Conservation (phyloP, 2,113 vertebrate genomes). For the Dicentrarchus labrax region DNA sequence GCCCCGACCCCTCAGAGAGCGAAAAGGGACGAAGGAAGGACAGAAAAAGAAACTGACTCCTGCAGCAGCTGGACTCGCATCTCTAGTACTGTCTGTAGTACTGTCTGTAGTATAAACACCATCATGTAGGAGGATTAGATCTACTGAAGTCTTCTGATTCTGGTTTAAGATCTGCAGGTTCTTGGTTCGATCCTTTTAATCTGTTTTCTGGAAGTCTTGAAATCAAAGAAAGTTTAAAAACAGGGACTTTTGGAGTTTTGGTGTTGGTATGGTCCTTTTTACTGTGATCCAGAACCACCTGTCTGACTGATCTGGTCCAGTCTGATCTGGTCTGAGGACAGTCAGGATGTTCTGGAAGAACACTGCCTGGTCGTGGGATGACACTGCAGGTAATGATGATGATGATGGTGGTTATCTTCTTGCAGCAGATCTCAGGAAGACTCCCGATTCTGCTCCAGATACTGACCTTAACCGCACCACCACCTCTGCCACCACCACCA, state of each 20-base stretch:
- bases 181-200: background rate
- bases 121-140: too few species aligned
- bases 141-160: background rate
- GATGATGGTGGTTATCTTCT: slow-evolving; percentile 72
- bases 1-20: background rate
- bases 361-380: slow-evolving; percentile 59
- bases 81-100: background rate
- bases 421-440: slow-evolving; percentile 57
- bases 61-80: background rate
- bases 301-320: background rate
- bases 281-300: background rate
- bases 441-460: slow-evolving; percentile 42
- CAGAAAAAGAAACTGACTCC: background rate
- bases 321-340: background rate
- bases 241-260: background rate
- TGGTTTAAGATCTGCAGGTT: background rate
- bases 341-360: slow-evolving; percentile 78
- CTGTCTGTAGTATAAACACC: too few species aligned
- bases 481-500: background rate
- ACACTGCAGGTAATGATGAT: slow-evolving; percentile 49
- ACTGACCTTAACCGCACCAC: background rate
- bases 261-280: background rate
- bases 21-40: background rate
- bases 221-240: background rate
- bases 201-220: background rate